Evolutionary conservation across 2,797 vertebrate species (phyloP).

Genomic region (Liasis olivaceus): DNA sequence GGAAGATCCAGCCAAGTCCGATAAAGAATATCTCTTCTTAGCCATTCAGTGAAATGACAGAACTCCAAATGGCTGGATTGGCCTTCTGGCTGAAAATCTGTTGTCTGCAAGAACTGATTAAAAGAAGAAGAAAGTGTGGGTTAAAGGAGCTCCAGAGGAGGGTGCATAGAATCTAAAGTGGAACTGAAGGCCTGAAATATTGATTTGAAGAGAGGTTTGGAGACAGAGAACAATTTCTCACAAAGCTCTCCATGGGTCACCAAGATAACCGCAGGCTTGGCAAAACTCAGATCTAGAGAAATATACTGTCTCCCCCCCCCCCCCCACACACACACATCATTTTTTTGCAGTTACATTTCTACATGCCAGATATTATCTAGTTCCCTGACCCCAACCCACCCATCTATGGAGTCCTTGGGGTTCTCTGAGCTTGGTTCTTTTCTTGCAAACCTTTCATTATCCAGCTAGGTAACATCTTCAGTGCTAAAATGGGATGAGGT

Average conservation of each 20-base stretch:
- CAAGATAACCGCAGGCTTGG: neutral
- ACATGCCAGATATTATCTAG: too few relatives aligned
- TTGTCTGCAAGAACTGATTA: conserved; percentile 28
- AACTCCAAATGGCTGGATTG: conserved; percentile 31
- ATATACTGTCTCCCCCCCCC: neutral
- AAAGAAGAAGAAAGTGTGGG: neutral
- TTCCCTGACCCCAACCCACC: too few relatives aligned
- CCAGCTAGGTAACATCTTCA: neutral
- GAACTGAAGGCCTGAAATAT: neutral
- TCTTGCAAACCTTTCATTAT: neutral
- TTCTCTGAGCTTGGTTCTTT: neutral
- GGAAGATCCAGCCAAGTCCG: conserved; percentile 31
- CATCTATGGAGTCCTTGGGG: too few relatives aligned
- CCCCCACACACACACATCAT: too few relatives aligned
- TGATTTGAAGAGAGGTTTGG: neutral
- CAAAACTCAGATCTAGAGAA: neutral
- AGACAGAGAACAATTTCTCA: neutral
- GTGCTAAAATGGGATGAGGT: too few relatives aligned
- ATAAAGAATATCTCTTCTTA: conserved; percentile 28
- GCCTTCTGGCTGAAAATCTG: conserved; percentile 30
- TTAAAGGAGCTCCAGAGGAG: neutral
- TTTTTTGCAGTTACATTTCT: neutral
- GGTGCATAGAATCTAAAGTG: neutral
- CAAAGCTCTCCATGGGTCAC: neutral
- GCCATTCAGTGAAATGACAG: conserved; percentile 31